Evolutionary conservation across 2,888 invertebrate genomes (phyloP).

Genomic region (Limnephilus auricula): DNA sequence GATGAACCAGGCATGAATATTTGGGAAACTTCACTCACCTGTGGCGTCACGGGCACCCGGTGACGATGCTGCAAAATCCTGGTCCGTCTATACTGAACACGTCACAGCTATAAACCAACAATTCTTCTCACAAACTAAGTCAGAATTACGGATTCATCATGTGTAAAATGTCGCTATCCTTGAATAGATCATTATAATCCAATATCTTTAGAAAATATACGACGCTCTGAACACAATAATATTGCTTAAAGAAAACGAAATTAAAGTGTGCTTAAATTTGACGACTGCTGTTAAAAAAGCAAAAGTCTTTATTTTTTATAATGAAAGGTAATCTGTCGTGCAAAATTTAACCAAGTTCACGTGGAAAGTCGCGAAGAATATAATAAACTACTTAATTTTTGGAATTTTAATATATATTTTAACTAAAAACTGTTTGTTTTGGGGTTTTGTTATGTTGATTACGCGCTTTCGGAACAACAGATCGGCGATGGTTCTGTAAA

Average conservation of each 20-base stretch:
- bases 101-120: neutral
- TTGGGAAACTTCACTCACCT: slow-evolving; percentile 20
- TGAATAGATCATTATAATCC: neutral
- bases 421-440: neutral
- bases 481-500: neutral
- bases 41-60: slow-evolving; percentile 6
- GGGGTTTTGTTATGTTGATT: neutral
- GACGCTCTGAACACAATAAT: neutral
- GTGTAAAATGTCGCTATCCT: neutral
- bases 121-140: neutral
- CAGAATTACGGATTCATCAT: neutral
- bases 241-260: neutral
- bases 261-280: neutral
- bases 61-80: neutral
- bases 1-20: neutral
- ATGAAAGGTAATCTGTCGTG: neutral
- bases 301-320: neutral
- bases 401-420: neutral
- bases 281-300: neutral
- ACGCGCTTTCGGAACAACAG: neutral
- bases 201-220: neutral
- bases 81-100: neutral
- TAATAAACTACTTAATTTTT: neutral
- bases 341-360: neutral
- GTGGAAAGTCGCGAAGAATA: neutral